Conservation (phyloP, 2,888 invertebrate species). For the Drosophila pseudotakahashii region DNA sequence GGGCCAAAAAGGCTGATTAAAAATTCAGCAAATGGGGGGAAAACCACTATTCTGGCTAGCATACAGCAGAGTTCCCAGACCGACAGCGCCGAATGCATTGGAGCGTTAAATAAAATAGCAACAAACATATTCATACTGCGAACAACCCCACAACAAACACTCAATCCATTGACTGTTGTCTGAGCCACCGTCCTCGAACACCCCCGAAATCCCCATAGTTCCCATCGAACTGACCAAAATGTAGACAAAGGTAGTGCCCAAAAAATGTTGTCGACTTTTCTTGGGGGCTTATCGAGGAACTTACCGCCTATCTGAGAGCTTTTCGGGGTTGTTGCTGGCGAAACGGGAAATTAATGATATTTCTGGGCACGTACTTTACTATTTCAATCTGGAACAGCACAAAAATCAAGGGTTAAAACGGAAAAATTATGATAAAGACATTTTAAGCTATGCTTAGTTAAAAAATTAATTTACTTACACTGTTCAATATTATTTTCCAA, state of each 20-base stretch:
- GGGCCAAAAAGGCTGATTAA: conserved; percentile 23
- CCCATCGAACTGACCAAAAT: conserved; percentile 34
- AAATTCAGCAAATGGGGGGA: conserved; percentile 24
- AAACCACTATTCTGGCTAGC: conserved; percentile 31
- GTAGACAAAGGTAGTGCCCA: conserved; percentile 36
- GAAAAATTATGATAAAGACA: no score
- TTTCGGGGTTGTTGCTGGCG: conserved; percentile 16
- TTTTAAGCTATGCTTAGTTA: no score
- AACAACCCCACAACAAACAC: conserved; percentile 52
- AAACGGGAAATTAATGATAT: conserved; percentile 11
- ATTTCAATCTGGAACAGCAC: no score
- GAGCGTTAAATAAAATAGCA: conserved; percentile 42
- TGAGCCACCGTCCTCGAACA: conserved; percentile 29
- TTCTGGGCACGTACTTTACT: background rate
- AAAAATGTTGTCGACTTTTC: conserved; percentile 38
- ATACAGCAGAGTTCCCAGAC: conserved; percentile 10
- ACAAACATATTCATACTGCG: conserved; percentile 26
- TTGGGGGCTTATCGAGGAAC: conserved; percentile 7
- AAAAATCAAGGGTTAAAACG: no score
- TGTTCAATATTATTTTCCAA: no score
- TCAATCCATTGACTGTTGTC: conserved; percentile 60
- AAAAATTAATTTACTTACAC: background rate
- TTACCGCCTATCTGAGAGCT: conserved; percentile 7
- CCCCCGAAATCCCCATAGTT: conserved; percentile 4
- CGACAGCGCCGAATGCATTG: conserved; percentile 24